Base-by-base conservation (phyloP, 2,888 invertebrate species). In the Orchestes rusci region DNA sequence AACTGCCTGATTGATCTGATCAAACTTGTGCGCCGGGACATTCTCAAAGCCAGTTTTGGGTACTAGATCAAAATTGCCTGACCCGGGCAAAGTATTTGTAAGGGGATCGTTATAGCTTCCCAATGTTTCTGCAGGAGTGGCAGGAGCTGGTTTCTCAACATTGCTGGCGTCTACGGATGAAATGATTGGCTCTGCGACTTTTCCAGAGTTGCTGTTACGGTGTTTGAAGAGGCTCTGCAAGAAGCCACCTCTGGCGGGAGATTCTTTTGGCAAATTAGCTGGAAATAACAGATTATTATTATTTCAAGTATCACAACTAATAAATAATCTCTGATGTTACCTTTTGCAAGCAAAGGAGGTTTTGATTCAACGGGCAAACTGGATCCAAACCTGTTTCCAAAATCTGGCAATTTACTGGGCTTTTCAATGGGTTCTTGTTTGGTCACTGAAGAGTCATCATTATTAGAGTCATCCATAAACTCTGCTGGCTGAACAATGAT, bases 401-500 rank as follows among this genome's bases (percentile, higher is more conserved):
- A n/a, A n/a, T n/a, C n/a, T n/a, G n/a, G n/a, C n/a, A n/a, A n/a
- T n/a, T n/a, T n/a, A n/a, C n/a, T n/a, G n/a, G n/a, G n/a, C n/a
- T 36, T 12, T 36, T 16, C 10, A 10, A 23, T 5, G 23, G 23
- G 7, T 7, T 23, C 17, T n/a, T 34, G 16, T 34, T 16, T 4
- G 16, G 3, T 3, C 2, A 34, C 5, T 15, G n/a, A 17, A 29
- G 5, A 28, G 16, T 13, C 15, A 7, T 43, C 31, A 5, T 39
- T 23, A 15, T 33, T 30, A 7, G 39, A 31, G n/a, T 43, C 43
- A 16, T 39, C 40, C 19, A 35, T 17, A 28, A 42, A 49, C 28
- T 45, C 49, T 35, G 41, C 30, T 8, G 49, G 49, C 16, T 49
- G 41, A 12, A 49, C 49, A 18, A 49, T 23, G n/a, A 49, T 39